Percentiles rank a stretch among this genome's conserved stretches.
Evolutionary conservation across 2,888 invertebrate genomes (phyloP).

Genomic region (Petrophora chlorosata): DNA sequence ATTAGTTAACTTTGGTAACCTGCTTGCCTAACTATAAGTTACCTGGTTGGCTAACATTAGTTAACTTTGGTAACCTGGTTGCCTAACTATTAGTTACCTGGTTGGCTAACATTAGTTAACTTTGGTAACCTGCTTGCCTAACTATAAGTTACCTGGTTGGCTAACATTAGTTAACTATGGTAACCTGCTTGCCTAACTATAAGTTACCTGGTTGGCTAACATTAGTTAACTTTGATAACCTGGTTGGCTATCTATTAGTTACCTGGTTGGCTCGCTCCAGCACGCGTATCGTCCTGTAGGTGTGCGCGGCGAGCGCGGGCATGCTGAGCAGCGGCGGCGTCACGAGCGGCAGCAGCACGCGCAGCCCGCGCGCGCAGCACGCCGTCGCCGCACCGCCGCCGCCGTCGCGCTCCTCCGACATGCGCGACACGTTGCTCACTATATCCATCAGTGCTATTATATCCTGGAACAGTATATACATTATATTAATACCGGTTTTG

Average conservation of each 20-base stretch:
- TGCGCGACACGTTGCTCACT: slow-evolving; percentile 73
- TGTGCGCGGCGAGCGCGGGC: slow-evolving; percentile 66
- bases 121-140: too few relatives aligned
- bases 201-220: too few relatives aligned
- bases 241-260: slow-evolving; percentile 60
- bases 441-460: slow-evolving; percentile 91
- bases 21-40: too few relatives aligned
- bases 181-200: too few relatives aligned
- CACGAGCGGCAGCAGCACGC: slow-evolving; percentile 64
- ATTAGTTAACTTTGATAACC: slow-evolving; percentile 47
- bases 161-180: too few relatives aligned
- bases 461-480: slow-evolving; percentile 82
- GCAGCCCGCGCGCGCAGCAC: slow-evolving; percentile 67
- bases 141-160: too few relatives aligned
- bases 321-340: slow-evolving; percentile 65
- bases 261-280: slow-evolving; percentile 70
- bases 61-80: too few relatives aligned
- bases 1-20: too few relatives aligned
- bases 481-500: too few relatives aligned
- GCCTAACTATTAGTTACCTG: too few relatives aligned
- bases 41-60: too few relatives aligned
- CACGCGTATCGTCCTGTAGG: slow-evolving; percentile 71
- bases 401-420: slow-evolving; percentile 42
- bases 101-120: too few relatives aligned
- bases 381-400: slow-evolving; percentile 50